Base-by-base conservation (phyloP, 2,888 invertebrate species). In the Galerucella pusilla region DNA sequence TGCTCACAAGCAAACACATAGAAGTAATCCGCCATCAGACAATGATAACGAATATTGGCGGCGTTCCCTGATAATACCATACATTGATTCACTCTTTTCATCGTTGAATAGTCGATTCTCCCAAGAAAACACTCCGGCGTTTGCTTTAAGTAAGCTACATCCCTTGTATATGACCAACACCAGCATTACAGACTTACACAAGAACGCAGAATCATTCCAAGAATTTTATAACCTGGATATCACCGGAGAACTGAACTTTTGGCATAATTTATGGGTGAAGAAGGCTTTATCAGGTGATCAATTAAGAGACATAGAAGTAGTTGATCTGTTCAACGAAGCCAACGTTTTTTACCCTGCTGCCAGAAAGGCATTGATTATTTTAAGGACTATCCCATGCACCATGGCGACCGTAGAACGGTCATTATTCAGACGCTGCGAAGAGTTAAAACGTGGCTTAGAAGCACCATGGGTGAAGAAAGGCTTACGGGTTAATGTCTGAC, bases 21-120 rank as follows among this genome's bases (percentile, higher is more conserved):
- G 72, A 54, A 72, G 60, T 60, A 75, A 75, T 75, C 70, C 75
- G 49, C 75, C 70, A 73, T 70, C 76, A 68, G 74, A 75, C 54
- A 63, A 16, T 76, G 28, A 28, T 28, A 28, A 28, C 28, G n/a
- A n/a, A n/a, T n/a, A n/a, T n/a, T n/a, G n/a, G n/a, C n/a, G n/a
- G n/a, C n/a, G 71, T 70, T 71, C 71, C 20, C 59, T 76, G 45
- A 71, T 71, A n/a, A n/a, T n/a, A n/a, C n/a, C n/a, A n/a, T n/a
- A n/a, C n/a, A 16, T 76, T 54, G 71, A 74, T 76, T 74, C 71
- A 57, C 64, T 74, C n/a, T 73, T 63, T 52, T 76, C 70, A 57
- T 76, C 75, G 54, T n/a, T n/a, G n/a, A n/a, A n/a, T n/a, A n/a
- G n/a, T n/a, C n/a, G n/a, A n/a, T 67, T 76, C 45, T 76, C 74